Evolutionary conservation across 23 tunicate species (phyloP).

Genomic region (Ciona savignyi): DNA sequence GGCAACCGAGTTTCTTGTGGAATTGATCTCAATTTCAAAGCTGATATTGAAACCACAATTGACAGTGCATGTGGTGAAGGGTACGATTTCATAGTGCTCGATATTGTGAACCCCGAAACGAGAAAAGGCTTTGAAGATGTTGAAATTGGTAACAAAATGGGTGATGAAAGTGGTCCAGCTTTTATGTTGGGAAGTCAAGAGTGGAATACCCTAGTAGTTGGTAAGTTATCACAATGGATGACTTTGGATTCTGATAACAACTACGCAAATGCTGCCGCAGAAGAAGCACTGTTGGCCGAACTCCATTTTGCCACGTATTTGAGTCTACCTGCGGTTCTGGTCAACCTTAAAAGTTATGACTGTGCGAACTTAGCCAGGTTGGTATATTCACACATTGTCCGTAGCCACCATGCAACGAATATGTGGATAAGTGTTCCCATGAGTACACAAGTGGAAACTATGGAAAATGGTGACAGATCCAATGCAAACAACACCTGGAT

Average conservation of each 20-base stretch:
- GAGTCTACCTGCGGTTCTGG: constrained; percentile 64
- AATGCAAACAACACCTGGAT: constrained; percentile 31
- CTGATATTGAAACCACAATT: constrained; percentile 53
- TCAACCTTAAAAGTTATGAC: constrained; percentile 25
- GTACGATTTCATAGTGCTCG: constrained; percentile 60
- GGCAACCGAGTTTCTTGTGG: constrained; percentile 55
- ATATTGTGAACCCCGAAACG: constrained; percentile 36
- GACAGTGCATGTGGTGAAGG: constrained; percentile 54
- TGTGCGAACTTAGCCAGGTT: constrained; percentile 56
- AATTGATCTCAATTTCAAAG: constrained; percentile 50
- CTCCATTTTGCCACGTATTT: constrained; percentile 63
- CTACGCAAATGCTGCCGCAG: constrained; percentile 19
- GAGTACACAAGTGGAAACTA: background rate
- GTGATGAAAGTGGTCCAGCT: constrained; percentile 43
- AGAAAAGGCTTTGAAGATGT: constrained; percentile 15
- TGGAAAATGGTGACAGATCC: constrained; percentile 10
- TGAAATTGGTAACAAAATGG: constrained; percentile 33
- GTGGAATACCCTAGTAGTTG: constrained; percentile 75
- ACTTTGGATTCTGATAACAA: constrained; percentile 9
- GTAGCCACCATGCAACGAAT: constrained; percentile 40
- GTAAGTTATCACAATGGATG: constrained; percentile 55
- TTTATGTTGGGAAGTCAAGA: constrained; percentile 70
- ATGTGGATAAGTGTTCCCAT: constrained; percentile 71
- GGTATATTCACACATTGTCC: constrained; percentile 42
- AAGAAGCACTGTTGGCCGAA: constrained; percentile 33